These are phyloP conservation scores for Pachypanchax playfairii DNA, from an alignment of 2,113 vertebrate genomes.

Conservation along the genomic window DNA sequence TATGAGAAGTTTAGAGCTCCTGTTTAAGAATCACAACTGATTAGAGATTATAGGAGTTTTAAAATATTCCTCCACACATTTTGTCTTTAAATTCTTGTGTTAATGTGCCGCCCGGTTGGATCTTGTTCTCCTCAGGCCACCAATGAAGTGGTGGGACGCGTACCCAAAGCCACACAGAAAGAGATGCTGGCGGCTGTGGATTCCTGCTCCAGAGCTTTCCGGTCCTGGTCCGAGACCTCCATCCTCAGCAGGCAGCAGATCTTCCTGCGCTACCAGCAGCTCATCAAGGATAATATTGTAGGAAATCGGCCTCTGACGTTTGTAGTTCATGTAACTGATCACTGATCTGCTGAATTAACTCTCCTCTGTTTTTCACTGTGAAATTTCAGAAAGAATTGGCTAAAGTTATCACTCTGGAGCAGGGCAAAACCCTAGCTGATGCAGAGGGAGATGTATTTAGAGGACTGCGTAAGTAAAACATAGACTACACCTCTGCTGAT, in stretches of 20 bases:
- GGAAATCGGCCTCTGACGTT: not conserved
- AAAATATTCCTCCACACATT: no score
- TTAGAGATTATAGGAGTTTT: no score
- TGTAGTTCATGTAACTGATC: not conserved
- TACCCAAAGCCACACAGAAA: constrained; percentile 89
- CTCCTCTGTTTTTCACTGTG: not conserved
- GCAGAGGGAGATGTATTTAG: constrained; percentile 98
- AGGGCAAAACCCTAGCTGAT: constrained; percentile 96
- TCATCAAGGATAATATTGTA: constrained; percentile 98
- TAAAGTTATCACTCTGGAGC: constrained; percentile 91
- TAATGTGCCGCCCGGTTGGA: no score
- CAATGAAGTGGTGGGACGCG: constrained; percentile 88
- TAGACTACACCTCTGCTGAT: not conserved
- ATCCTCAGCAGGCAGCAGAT: constrained; percentile 93
- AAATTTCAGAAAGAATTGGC: constrained; percentile 92
- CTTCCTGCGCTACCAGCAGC: constrained; percentile 94
- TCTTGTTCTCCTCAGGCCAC: constrained; percentile 82
- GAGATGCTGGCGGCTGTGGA: constrained; percentile 93
- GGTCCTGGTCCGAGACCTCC: constrained; percentile 91
- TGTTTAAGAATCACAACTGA: no score
- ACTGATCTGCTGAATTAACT: not conserved
- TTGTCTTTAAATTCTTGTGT: no score
- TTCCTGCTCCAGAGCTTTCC: constrained; percentile 88
- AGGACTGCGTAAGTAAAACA: constrained; percentile 91
- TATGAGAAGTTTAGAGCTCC: no score